Percentiles rank a stretch among this genome's conserved stretches.
Conservation (phyloP, 2,888 invertebrate species). For the Embidobia sp. region DNA sequence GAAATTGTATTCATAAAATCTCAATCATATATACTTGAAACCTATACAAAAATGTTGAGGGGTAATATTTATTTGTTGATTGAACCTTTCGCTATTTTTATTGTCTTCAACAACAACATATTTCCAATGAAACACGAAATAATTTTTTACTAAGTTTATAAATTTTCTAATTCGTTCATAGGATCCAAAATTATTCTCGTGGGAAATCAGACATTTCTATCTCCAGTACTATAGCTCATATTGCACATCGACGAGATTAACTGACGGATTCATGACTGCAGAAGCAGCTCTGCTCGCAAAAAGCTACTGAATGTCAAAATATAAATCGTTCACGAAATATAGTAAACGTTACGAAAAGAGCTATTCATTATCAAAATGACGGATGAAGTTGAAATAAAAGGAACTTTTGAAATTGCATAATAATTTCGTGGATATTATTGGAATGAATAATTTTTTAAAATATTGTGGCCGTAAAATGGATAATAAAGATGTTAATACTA, state of each 20-base stretch:
- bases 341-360: slow-evolving; percentile 37
- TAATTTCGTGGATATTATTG: too few species aligned
- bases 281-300: slow-evolving; percentile 35
- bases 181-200: slow-evolving; percentile 44
- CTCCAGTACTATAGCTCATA: slow-evolving; percentile 30
- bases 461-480: too few species aligned
- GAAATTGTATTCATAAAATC: too few species aligned
- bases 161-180: slow-evolving; percentile 22
- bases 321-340: slow-evolving; percentile 39
- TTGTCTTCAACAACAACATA: too few species aligned
- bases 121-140: too few species aligned
- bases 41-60: too few species aligned
- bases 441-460: too few species aligned
- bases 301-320: slow-evolving; percentile 45
- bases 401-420: not conserved
- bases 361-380: slow-evolving; percentile 37
- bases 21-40: too few species aligned
- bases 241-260: slow-evolving; percentile 54
- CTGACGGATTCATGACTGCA: slow-evolving; percentile 43
- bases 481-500: too few species aligned
- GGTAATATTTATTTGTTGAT: too few species aligned
- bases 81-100: too few species aligned
- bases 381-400: slow-evolving; percentile 7
- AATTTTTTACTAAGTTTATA: slow-evolving; percentile 2
- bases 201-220: slow-evolving; percentile 57